phyloP scores from a whole-genome alignment of 2,113 vertebrate genomes.

The Saccopteryx leptura region DNA sequence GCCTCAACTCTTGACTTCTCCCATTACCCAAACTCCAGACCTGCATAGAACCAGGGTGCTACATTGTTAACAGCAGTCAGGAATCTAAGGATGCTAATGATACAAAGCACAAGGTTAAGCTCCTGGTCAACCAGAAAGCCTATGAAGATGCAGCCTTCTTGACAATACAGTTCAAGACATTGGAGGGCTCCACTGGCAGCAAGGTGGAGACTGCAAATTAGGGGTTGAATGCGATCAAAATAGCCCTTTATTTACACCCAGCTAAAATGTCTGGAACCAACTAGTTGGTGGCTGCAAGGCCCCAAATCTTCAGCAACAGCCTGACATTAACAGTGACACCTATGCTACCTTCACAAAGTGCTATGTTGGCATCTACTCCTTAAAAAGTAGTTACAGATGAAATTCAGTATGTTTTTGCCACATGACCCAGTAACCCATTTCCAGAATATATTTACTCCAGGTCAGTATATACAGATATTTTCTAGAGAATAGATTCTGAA shows the following conservation, averaged over 20 bases:
- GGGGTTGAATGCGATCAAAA: not conserved
- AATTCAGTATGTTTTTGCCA: slow-evolving; percentile 19
- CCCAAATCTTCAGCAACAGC: not conserved
- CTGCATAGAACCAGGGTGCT: not conserved
- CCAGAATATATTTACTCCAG: not conserved
- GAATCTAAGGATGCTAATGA: not conserved
- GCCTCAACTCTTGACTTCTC: not conserved
- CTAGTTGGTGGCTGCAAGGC: not conserved
- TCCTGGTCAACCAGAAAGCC: not conserved
- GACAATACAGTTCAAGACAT: accelerated
- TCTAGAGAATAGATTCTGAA: not conserved
- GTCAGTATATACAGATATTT: not conserved
- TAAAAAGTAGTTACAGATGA: not conserved
- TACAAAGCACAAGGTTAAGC: not conserved
- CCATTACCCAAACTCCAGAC: not conserved
- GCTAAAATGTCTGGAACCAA: not conserved
- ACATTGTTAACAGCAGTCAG: not conserved
- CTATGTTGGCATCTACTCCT: not conserved
- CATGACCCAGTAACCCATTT: not conserved
- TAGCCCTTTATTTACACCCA: not conserved
- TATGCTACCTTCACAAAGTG: not conserved
- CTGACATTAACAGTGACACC: not conserved
- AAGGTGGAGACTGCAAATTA: not conserved
- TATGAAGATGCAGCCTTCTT: not conserved
- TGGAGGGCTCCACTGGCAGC: not conserved